Evolutionary conservation across 2,113 vertebrate genomes (phyloP).

Genomic region (Craseonycteris thonglongyai): DNA sequence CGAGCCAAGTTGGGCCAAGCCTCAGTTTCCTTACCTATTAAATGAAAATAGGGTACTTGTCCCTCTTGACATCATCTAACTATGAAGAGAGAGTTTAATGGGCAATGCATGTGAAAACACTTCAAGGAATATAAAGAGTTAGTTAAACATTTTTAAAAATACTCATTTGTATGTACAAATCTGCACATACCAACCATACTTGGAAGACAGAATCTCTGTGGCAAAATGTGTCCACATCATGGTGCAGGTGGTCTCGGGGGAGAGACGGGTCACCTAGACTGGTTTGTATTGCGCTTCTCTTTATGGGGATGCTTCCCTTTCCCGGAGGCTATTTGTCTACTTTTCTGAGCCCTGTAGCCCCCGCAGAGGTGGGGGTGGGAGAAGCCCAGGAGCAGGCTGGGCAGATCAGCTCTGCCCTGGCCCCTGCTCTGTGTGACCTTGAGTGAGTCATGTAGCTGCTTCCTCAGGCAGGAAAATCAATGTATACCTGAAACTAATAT

Average conservation of each 20-base stretch:
- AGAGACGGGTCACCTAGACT: rapidly evolving
- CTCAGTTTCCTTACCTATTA: neutral
- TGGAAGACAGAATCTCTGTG: neutral
- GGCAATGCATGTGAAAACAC: neutral
- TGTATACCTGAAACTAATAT: too few species aligned
- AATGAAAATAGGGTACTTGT: neutral
- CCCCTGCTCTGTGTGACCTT: neutral
- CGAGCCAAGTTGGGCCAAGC: neutral
- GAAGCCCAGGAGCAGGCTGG: rapidly evolving
- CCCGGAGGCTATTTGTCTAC: rapidly evolving
- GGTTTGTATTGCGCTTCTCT: neutral
- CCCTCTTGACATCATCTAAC: neutral
- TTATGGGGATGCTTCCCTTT: neutral
- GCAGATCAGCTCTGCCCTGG: neutral
- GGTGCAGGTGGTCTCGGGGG: neutral
- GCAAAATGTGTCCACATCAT: rapidly evolving
- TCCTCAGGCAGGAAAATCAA: neutral
- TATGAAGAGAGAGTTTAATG: neutral
- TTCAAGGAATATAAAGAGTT: neutral
- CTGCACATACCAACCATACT: neutral
- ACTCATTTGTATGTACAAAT: neutral
- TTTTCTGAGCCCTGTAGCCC: neutral
- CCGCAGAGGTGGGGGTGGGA: rapidly evolving
- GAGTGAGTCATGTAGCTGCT: neutral
- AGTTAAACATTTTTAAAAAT: neutral